Evolutionary conservation across 2,797 vertebrate genomes (phyloP).

Genomic region (Poeciliopsis turneri): DNA sequence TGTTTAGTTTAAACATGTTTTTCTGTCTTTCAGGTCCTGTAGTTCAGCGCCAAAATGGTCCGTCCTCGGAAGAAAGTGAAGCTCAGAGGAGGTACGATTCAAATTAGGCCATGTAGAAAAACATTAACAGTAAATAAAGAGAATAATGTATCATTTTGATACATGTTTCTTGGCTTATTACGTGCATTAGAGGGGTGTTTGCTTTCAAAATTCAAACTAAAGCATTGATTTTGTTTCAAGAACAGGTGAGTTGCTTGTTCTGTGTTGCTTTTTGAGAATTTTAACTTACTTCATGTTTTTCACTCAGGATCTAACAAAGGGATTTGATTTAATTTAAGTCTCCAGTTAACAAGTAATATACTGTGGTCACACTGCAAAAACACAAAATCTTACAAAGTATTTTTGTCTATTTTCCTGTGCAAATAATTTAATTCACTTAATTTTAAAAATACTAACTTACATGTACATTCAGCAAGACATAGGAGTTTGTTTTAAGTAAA

Average conservation of each 20-base stretch:
- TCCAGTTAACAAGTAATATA: not conserved
- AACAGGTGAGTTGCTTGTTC: not conserved
- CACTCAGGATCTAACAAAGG: not conserved
- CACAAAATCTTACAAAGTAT: no score
- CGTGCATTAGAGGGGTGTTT: not conserved
- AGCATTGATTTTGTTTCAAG: not conserved
- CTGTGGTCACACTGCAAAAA: no score
- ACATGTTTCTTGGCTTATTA: not conserved
- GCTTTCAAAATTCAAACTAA: not conserved
- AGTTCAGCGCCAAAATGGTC: constrained; percentile 96
- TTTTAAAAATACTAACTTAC: no score
- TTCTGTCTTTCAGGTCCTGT: constrained; percentile 85
- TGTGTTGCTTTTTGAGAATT: not conserved
- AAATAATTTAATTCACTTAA: no score
- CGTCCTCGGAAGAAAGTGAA: constrained; percentile 93
- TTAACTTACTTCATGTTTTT: not conserved
- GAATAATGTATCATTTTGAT: not conserved
- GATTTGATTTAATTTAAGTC: not conserved
- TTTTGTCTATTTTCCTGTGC: no score
- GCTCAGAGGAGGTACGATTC: constrained; percentile 90
- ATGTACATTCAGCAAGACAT: no score
- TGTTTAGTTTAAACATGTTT: not conserved
- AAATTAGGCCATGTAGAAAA: not conserved
- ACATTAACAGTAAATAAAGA: not conserved
- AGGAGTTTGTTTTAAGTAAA: no score